Conservation (phyloP, 2,797 vertebrate genomes). For the Pyrocephalus nanus region DNA sequence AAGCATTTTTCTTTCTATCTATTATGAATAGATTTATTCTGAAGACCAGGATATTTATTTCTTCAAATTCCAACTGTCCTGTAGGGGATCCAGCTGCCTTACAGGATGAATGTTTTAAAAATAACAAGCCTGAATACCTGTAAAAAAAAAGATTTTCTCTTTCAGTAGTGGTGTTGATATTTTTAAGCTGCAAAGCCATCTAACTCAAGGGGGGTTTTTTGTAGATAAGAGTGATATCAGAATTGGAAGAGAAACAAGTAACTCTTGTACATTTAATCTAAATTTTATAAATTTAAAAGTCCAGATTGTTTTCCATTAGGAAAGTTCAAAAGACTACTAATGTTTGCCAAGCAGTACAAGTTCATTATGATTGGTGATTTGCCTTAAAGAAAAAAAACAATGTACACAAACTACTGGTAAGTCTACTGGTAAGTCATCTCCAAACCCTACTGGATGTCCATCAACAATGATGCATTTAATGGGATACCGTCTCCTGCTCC, state of each 20-base stretch:
- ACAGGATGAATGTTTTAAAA: background rate
- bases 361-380: background rate
- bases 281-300: background rate
- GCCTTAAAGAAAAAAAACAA: background rate
- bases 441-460: background rate
- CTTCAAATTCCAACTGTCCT: background rate
- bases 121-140: background rate
- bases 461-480: background rate
- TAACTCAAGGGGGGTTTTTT: background rate
- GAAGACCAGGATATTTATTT: background rate
- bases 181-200: background rate
- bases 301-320: background rate
- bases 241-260: background rate
- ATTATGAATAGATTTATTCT: background rate
- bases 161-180: background rate
- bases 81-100: background rate
- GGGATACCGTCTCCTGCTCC: background rate
- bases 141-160: background rate
- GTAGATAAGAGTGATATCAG: background rate
- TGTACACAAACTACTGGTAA: background rate
- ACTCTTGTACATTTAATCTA: background rate
- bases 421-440: background rate
- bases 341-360: background rate
- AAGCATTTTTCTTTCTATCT: background rate
- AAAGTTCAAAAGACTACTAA: background rate